Evolutionary conservation across 1,140 invertebrate species (phyloP), one percentile per base, ranked within the genome.

Genomic region (Bombus sibiricus): DNA sequence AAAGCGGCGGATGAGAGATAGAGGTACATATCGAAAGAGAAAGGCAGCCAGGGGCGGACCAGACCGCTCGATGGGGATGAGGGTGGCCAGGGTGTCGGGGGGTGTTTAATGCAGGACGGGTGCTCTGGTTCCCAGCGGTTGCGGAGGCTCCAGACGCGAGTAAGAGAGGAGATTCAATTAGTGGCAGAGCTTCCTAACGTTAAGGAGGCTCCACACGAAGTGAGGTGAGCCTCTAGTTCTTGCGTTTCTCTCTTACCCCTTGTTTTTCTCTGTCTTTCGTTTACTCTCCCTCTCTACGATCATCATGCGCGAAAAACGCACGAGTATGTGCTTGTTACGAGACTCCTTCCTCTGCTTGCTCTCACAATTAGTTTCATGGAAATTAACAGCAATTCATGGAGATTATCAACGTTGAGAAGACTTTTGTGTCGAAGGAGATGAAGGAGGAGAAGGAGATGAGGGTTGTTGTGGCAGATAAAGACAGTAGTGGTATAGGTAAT

Each of bases 161-260:
- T 94, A 94, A 94, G 94, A 94, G 93, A 93, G 92, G 92, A 94
- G 94, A 95, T 94, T 94, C 93, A 94, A 94, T 94, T 94, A 94
- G 94, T 93, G 93, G 94, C 94, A 94, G 93, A 94, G 94, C 94
- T 94, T 95, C 93, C 92, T 93, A 94, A 94, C 93, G 92, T 95
- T 95, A 94, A 94, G 94, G 94, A 93, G 93, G 92, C 92, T 94
- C 90, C 93, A 94, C 94, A 94, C 93, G 91, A 87, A 86, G 74
- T 84, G 74, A 78, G 68, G 64, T 41, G 78, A 84, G 47, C 57
- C 77, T 75, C 76, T 32, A n/a, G 8, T 81, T 81, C 83, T 66
- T 47, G 83, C 83, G 53, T 73, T 22, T 12, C 34, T 22, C 66
- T 68, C 66, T 37, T 66, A 15, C n/a, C 13, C 25, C 9, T 9